phyloP scores from a whole-genome alignment of 2,797 vertebrate species.

The Thaleichthys pacificus region DNA sequence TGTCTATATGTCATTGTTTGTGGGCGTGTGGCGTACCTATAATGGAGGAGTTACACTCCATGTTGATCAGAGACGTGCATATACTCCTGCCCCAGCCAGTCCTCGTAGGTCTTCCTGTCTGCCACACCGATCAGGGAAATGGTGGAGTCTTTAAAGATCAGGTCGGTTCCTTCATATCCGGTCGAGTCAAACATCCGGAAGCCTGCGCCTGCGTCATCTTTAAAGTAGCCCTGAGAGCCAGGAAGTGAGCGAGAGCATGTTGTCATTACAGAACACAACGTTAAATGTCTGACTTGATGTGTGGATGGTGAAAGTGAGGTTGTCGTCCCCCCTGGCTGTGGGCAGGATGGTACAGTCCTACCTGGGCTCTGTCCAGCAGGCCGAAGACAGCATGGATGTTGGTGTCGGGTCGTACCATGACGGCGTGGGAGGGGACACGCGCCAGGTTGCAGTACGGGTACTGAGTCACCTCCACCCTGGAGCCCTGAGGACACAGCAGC shows the following conservation, averaged over 20 bases:
- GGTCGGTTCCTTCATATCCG: conserved; percentile 78
- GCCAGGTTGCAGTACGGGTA: conserved; percentile 86
- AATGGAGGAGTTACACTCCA: conserved; percentile 72
- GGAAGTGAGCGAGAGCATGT: background rate
- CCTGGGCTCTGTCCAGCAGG: conserved; percentile 89
- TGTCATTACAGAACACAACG: background rate
- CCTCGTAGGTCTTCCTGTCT: conserved; percentile 79
- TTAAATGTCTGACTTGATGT: too few species aligned
- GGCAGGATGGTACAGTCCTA: conserved; percentile 46
- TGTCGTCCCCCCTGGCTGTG: background rate
- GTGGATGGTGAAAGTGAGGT: too few species aligned
- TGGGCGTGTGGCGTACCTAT: conserved; percentile 57
- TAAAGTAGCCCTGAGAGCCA: conserved; percentile 80
- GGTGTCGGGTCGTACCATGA: conserved; percentile 88
- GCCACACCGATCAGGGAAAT: conserved; percentile 73
- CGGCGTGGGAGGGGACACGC: conserved; percentile 84
- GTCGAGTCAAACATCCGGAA: conserved; percentile 94
- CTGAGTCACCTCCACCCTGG: conserved; percentile 82
- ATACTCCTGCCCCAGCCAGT: conserved; percentile 88
- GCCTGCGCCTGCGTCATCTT: conserved; percentile 62
- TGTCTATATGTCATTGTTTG: background rate
- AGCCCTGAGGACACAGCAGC: conserved; percentile 85
- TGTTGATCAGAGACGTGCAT: conserved; percentile 77
- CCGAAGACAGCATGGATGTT: conserved; percentile 82
- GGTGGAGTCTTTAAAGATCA: conserved; percentile 93